Base-by-base conservation (phyloP, 2,797 vertebrate genomes). In the Babyrousa celebensis region DNA sequence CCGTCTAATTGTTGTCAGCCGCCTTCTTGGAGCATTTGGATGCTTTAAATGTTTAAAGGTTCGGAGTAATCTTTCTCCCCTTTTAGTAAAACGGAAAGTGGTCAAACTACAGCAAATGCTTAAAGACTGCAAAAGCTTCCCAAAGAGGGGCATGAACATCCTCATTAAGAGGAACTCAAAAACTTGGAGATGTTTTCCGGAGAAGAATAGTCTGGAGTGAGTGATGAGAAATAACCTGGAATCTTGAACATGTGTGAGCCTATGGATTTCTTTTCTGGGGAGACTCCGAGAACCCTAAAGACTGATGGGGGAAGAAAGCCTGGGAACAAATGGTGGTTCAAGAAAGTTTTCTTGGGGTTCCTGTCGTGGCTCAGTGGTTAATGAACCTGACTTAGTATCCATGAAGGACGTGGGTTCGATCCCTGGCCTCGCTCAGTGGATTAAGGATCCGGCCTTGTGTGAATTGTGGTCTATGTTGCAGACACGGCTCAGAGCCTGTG, bases 51-150 rank as follows among this genome's bases (percentile, higher is more conserved):
- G n/a, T 84, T 74, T 68, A 58, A 65, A 67, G 29, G 6, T 32
- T 79, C 15, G 0, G 23, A 40, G 74, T 86, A 12, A 56, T 48
- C 85, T 89, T 67, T 58, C 29, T 89, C 60, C 11, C 29, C 15
- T 88, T 91, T 62, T 52, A 89, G 27, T 48, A 18, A 68, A 93
- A 80, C 27, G 23, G 29, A 79, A 89, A 82, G 60, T 29, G 23
- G 17, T 84, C 20, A 75, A 88, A 60, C 70, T 21, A 52, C 3
- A 40, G 8, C 29, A 85, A 83, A 72, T 23, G 20, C 15, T 85
- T 77, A 27, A 70, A 85, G 60, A 75, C 48, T 75, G 21, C 12
- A 52, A 7, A 93, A 6, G 20, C 54, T 78, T 86, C 40, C 80
- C 52, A n/a, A 36, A 90, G 21, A 92, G 23, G 18, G 7, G 17